phyloP scores from a whole-genome alignment of 1,140 invertebrate genomes.

The Penaeus indicus region DNA sequence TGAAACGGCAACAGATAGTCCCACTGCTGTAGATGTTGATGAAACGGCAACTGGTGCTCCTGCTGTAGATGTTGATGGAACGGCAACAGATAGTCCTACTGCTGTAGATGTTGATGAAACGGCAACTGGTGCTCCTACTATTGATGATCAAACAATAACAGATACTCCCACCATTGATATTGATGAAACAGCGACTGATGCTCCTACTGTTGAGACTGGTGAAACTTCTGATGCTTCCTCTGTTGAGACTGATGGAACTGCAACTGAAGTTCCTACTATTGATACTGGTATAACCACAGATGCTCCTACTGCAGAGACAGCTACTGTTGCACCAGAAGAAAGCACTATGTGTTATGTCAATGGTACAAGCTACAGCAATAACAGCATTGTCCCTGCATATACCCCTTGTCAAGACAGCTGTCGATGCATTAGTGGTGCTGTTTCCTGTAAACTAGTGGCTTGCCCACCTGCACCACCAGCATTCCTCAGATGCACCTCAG shows the following conservation, averaged over 20 bases:
- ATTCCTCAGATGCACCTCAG: constrained; percentile 38
- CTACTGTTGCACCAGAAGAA: constrained; percentile 12
- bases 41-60: background rate
- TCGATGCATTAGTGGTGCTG: constrained; percentile 21
- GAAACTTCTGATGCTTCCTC: background rate
- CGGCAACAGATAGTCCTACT: background rate
- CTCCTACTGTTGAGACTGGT: background rate
- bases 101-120: background rate
- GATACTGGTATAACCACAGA: background rate
- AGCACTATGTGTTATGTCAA: background rate
- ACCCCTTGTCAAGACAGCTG: constrained; percentile 45
- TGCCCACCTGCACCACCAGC: constrained; percentile 47
- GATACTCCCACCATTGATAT: background rate
- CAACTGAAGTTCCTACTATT: constrained; percentile 9
- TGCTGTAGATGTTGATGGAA: background rate
- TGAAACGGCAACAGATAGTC: background rate
- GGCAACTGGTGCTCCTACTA: background rate
- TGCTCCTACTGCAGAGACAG: background rate
- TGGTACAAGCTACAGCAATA: background rate
- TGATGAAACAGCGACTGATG: constrained; percentile 11
- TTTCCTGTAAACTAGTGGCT: constrained; percentile 31
- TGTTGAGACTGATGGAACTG: background rate
- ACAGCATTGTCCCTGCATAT: background rate
- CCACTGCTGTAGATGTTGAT: background rate
- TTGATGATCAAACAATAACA: background rate